A percentile compares a stretch with the other conserved stretches of the same genome.
Conservation (phyloP, 2,113 vertebrate genomes). For the Hippocampus barbouri region DNA sequence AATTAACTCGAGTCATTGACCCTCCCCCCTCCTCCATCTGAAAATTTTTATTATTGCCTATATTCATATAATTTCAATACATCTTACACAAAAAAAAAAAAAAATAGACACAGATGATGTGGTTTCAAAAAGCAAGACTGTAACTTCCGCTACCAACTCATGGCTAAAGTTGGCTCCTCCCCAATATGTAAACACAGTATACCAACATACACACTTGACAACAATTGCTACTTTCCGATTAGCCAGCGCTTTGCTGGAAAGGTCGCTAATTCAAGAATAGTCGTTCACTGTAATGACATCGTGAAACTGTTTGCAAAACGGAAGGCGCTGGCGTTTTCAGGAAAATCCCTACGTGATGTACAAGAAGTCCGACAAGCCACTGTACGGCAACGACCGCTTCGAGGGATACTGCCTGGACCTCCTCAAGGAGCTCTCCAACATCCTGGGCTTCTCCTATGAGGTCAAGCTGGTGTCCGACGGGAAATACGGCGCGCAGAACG, state of each 20-base stretch:
- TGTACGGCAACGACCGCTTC: constrained; percentile 95
- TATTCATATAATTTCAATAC: too few species aligned
- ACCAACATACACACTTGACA: neutral
- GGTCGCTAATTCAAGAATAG: neutral
- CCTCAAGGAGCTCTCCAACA: constrained; percentile 93
- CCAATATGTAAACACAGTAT: too few species aligned
- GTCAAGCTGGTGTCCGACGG: constrained; percentile 95
- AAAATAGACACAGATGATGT: too few species aligned
- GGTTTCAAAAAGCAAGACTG: too few species aligned
- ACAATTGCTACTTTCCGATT: neutral
- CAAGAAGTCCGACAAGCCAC: constrained; percentile 94
- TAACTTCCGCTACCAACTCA: too few species aligned
- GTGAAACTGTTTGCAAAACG: neutral
- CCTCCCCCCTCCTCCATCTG: too few species aligned
- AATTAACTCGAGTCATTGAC: too few species aligned
- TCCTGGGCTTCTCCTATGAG: constrained; percentile 94
- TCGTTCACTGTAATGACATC: neutral
- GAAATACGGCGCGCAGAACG: constrained; percentile 96
- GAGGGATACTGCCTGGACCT: constrained; percentile 97
- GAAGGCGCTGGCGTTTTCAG: constrained; percentile 58
- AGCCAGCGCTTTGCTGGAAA: neutral
- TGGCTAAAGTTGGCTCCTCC: too few species aligned
- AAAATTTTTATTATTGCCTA: too few species aligned
- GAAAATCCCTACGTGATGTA: constrained; percentile 98
- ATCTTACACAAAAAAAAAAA: too few species aligned